A percentile compares a stretch with the other conserved stretches of the same genome.
These are phyloP conservation scores for Syngnathus scovelli DNA, from an alignment of 2,113 vertebrate species.

Conservation along the genomic window DNA sequence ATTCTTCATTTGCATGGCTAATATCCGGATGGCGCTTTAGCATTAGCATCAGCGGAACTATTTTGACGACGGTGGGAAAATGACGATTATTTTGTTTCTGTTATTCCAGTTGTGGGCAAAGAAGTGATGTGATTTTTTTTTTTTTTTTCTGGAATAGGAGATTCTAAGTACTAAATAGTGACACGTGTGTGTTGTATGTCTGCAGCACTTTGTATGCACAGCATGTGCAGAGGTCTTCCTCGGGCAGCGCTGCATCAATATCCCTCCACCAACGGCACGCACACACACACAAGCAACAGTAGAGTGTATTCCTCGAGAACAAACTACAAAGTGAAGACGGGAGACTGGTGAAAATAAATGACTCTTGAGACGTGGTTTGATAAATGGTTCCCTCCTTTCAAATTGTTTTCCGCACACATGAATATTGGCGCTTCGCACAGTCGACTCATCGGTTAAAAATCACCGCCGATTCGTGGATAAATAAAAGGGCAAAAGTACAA, in stretches of 20 bases:
- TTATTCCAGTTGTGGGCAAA: too few species aligned
- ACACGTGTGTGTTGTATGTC: too few species aligned
- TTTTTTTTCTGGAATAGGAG: too few species aligned
- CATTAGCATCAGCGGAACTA: too few species aligned
- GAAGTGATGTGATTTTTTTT: too few species aligned
- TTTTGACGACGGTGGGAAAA: too few species aligned
- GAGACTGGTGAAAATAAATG: neutral
- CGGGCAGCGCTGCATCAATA: neutral
- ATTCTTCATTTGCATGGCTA: too few species aligned
- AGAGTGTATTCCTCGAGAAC: neutral
- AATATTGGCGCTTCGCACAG: neutral
- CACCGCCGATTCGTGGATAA: neutral
- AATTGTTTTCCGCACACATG: conserved; percentile 1
- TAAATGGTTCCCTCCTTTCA: neutral
- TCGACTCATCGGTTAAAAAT: neutral
- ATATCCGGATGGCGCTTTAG: too few species aligned
- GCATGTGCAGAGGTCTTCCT: neutral
- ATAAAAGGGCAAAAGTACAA: neutral
- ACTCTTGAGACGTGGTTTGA: neutral
- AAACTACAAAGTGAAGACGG: conserved; percentile 3
- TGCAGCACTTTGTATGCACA: neutral
- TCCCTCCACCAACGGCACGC: neutral
- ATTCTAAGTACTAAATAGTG: too few species aligned
- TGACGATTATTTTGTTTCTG: too few species aligned
- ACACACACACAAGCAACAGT: neutral